phyloP scores from a whole-genome alignment of 2,113 vertebrate genomes.

The Setophaga coronata region DNA sequence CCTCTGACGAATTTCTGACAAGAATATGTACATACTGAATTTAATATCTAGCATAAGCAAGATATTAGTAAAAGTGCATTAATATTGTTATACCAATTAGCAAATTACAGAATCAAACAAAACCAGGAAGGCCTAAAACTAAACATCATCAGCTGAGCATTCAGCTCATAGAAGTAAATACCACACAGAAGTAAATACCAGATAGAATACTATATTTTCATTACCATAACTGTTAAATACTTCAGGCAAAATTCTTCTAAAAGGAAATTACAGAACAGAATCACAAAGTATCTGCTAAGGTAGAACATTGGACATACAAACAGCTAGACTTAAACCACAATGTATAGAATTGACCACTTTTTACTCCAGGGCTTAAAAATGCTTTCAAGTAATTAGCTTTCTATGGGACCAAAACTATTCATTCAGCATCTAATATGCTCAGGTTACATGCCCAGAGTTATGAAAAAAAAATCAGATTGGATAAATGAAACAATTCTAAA shows the following conservation, averaged over 20 bases:
- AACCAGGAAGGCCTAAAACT: not conserved
- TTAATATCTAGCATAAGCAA: constrained; percentile 32
- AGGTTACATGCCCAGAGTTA: not conserved
- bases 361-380: not conserved
- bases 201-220: not conserved
- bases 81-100: not conserved
- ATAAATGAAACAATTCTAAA: not conserved
- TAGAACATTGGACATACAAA: not conserved
- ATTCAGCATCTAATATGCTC: not conserved
- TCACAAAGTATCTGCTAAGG: not conserved
- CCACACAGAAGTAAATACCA: not conserved
- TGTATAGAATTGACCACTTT: not conserved
- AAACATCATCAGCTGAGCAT: not conserved
- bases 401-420: not conserved
- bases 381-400: not conserved
- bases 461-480: not conserved
- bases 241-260: not conserved
- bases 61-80: not conserved
- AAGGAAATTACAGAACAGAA: not conserved
- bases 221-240: not conserved
- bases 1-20: constrained; percentile 91
- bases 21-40: constrained; percentile 9
- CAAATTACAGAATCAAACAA: not conserved
- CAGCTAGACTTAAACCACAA: not conserved
- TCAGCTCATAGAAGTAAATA: not conserved